Base-by-base conservation (phyloP, 2,113 vertebrate species). In the Corvus hawaiiensis region DNA sequence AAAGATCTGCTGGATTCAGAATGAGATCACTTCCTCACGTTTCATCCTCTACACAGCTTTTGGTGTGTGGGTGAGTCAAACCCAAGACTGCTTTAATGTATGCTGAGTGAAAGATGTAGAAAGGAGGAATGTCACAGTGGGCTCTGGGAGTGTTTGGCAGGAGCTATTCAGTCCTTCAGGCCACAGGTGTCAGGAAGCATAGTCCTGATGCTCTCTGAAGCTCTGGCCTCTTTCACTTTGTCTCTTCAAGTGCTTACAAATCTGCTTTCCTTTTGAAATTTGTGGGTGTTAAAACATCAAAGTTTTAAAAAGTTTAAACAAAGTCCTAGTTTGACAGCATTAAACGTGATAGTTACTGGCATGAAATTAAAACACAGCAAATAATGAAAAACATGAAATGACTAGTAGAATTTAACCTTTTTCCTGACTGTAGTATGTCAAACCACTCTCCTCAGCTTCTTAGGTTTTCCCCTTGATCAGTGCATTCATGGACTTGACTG, bases 1-100 rank as follows among this genome's bases (percentile, higher is more conserved):
- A 93, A 89, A 88, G 48, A 64, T 72, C 39, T 86, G 54, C 59
- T 71, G 51, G 79, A 27, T 81, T 78, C 39, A 30, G 61, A 56
- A 82, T 95, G 90, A 96, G 64, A 88, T 93, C 72, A 84, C 16
- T 90, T 96, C 82, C 83, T 81, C 44, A 41, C 1, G 1, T 80
- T 90, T 86, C 64, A 87, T 86, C 48, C 52, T 78, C 74, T 16
- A 21, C 54, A 59, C 13, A 26, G 32, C 43, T 72, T 58, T 6
- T 41, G 59, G 17, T 49, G 44, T 19, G 51, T 66, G 63, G 63
- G 23, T 28, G 41, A 74, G 33, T 77, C 43, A 80, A 77, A 43
- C 27, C 21, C 12, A 5, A 17, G 67, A 2, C 43, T 55, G 54
- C 35, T 20, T 66, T 77, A 44, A 44, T 14, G 30, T 44, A 4